Base-by-base conservation (phyloP, 1,140 invertebrate species). In the Hycleus cichorii region DNA sequence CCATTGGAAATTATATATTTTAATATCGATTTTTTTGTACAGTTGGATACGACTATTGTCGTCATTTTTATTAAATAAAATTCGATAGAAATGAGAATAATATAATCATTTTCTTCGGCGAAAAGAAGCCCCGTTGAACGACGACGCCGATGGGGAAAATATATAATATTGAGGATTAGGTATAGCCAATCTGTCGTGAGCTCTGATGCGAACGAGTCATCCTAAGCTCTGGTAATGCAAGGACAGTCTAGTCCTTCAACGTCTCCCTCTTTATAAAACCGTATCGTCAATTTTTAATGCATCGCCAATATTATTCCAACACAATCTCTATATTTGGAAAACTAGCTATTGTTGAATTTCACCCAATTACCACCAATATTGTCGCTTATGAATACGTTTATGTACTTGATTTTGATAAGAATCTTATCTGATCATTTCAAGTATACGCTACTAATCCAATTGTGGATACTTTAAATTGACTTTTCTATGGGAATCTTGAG, bases 131-230 rank as follows among this genome's bases (percentile, higher is more conserved):
- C 40, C 25, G 12, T 45, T 5, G 32, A 32, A 32, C 18, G 18
- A 18, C 45, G 45, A 11, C 58, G 42, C 54, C 12, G 50, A 60
- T 42, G 32, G 32, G 52, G 60, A 62, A 63, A 64, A 64, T 64
- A 62, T 64, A 62, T 64, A 64, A 64, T 64, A 64, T 64, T 60
- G 63, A 58, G 64, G 66, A 68, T 68, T 68, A 68, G 61, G 62
- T 63, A 58, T 61, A 64, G 64, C 64, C 64, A 68, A 68, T 68
- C 66, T 68, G 66, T 68, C 66, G 64, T 55, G 64, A 65, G 66
- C 64, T 64, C 65, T 62, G 63, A 64, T 64, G 59, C 63, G 57
- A 62, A 60, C 59, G 48, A 58, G 51, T 64, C 18, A 18, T 18
- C 59, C 62, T 54, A 51, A 62, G 63, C 63, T 62, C 50, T 47